phyloP scores from a whole-genome alignment of 2,113 vertebrate genomes.

The Podocnemis expansa region DNA sequence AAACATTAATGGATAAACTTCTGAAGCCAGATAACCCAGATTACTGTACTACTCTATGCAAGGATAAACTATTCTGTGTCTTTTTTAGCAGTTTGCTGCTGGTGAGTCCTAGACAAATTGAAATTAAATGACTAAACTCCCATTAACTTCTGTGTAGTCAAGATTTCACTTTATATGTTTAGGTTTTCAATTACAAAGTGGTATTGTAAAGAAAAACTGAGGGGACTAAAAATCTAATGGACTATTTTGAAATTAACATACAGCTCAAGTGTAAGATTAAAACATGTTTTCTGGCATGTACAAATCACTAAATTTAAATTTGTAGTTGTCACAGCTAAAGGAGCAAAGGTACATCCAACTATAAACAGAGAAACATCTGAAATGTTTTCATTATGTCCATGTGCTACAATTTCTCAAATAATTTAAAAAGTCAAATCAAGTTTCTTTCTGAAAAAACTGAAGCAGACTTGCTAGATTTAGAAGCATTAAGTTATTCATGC shows the following conservation, averaged over 20 bases:
- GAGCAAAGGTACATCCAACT: neutral
- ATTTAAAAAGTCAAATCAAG: neutral
- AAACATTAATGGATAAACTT: neutral
- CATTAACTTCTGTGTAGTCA: neutral
- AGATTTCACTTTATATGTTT: neutral
- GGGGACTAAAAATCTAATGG: neutral
- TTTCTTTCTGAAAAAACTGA: neutral
- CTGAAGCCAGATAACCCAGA: neutral
- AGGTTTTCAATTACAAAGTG: neutral
- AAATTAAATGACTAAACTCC: neutral
- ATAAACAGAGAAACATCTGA: neutral
- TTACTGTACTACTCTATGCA: neutral
- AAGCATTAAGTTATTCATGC: neutral
- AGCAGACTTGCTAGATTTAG: neutral
- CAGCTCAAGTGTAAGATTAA: constrained; percentile 11
- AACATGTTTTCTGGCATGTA: constrained; percentile 15
- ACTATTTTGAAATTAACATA: constrained; percentile 31
- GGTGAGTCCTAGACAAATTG: neutral
- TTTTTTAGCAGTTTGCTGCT: neutral
- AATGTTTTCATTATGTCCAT: neutral
- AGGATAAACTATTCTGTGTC: neutral
- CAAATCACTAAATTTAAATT: constrained; percentile 8
- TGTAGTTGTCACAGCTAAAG: neutral
- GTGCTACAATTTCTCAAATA: neutral
- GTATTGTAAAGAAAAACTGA: neutral